Base-by-base conservation (phyloP, 2,113 vertebrate genomes). In the Nycticebus coucang region DNA sequence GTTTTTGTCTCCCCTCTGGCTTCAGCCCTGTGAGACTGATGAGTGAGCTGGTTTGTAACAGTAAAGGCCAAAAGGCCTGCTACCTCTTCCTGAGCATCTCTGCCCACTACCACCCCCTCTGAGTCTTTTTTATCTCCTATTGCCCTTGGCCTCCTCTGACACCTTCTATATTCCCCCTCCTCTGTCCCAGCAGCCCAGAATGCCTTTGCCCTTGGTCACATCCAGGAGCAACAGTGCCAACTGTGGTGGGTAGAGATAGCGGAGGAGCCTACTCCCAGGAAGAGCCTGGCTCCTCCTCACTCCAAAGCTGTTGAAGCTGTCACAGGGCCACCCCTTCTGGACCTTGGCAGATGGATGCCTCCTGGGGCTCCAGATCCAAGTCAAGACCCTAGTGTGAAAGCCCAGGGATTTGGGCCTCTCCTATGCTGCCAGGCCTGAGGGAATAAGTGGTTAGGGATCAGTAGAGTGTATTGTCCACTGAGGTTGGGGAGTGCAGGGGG, bases 391-490 rank as follows among this genome's bases (percentile, higher is more conserved):
- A n/a, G 80, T 37, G 53, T 28, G 62, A 59, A 13, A 69, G 28
- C 74, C 35, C 33, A 18, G 66, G 11, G 19, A 17, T 28, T 37
- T 26, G 37, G 13, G 53, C 37, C 72, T 64, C 59, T 80, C 69
- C 1, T 4, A 35, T 50, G 66, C n/a, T 7, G 0, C n/a, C 19
- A 50, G 55, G 35, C n/a, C 10, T 0, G 0, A 74, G 17, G 30
- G 30, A 50, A 68, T 13, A 33, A 21, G 62, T 7, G 4, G 10
- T 17, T 45, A 21, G 53, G 28, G 37, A 22, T 0, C 14, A 45
- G 66, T 8, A 68, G 53, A 60, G 45, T 14, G 18, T 33, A 37
- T 10, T 22, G 15, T 55, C 12, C 24, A 6, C 35, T 7, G 8
- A 7, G 24, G 57, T 21, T 12, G 28, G 50, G 2, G 6, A 13